Evolutionary conservation across 2,113 vertebrate genomes (phyloP).

Genomic region (Brachypodius melanocephalos): DNA sequence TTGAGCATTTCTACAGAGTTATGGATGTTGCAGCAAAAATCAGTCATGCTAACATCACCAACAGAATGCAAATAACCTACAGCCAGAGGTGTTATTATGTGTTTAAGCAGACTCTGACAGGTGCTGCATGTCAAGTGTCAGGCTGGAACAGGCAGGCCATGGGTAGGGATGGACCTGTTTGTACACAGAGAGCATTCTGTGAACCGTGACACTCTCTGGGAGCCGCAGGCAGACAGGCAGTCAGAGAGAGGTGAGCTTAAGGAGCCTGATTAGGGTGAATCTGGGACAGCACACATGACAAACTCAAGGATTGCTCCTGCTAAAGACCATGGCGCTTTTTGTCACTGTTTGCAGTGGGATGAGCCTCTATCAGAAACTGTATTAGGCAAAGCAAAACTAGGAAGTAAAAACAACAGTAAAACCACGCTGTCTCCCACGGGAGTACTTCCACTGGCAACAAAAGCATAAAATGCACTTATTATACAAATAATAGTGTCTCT

Average conservation of each 20-base stretch:
- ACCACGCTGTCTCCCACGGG: neutral
- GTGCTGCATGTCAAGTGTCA: conserved; percentile 63
- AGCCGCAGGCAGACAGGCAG: neutral
- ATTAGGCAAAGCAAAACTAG: neutral
- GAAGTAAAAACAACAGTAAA: neutral
- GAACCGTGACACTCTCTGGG: accelerated
- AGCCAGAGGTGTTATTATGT: conserved; percentile 63
- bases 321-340: neutral
- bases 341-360: neutral
- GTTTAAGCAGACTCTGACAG: conserved; percentile 74
- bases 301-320: neutral
- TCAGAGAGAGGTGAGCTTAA: neutral
- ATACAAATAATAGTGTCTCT: neutral
- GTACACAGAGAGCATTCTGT: neutral
- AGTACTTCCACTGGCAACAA: neutral
- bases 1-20: conserved; percentile 86
- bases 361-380: neutral
- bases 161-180: neutral
- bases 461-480: neutral
- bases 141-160: conserved; percentile 24
- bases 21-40: conserved; percentile 80
- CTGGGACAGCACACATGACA: neutral
- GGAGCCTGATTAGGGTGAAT: neutral
- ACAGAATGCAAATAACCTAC: conserved; percentile 80
- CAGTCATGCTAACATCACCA: conserved; percentile 78